phyloP scores from a whole-genome alignment of 2,797 vertebrate genomes.

The Bovichtus diacanthus region DNA sequence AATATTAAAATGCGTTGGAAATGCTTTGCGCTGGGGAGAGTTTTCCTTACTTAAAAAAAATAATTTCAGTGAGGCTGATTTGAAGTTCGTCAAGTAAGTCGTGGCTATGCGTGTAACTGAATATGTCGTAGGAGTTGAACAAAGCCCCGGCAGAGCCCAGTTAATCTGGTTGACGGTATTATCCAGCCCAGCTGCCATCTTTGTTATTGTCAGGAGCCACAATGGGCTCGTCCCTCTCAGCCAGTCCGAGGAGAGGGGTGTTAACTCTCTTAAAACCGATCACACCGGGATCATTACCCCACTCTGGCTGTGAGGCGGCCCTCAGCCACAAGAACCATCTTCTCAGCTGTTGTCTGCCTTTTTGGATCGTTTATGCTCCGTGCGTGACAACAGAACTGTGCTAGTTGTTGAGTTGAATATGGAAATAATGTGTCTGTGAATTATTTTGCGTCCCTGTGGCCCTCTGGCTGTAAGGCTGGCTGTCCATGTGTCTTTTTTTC shows the following conservation, averaged over 20 bases:
- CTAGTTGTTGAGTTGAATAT: neutral
- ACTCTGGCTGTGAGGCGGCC: slow-evolving; percentile 21
- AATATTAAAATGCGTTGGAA: slow-evolving; percentile 7
- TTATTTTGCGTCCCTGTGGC: neutral
- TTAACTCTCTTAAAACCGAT: slow-evolving; percentile 14
- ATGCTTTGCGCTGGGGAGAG: neutral
- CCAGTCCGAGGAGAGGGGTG: slow-evolving; percentile 33
- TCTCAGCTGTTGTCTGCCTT: slow-evolving; percentile 49
- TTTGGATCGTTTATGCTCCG: slow-evolving; percentile 18
- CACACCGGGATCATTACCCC: slow-evolving; percentile 1
- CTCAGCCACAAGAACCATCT: slow-evolving; percentile 11
- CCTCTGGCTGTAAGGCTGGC: neutral
- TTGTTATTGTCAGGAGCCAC: slow-evolving; percentile 52
- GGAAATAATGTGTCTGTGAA: slow-evolving; percentile 4
- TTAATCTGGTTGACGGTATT: slow-evolving; percentile 66
- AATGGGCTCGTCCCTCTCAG: slow-evolving; percentile 29
- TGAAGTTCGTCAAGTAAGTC: neutral
- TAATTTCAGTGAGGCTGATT: neutral
- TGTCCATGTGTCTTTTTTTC: neutral
- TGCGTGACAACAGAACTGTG: neutral
- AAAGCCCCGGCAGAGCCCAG: slow-evolving; percentile 39
- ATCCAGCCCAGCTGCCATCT: slow-evolving; percentile 71
- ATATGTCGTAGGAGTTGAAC: slow-evolving; percentile 39
- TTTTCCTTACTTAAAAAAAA: neutral
- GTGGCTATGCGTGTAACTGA: slow-evolving; percentile 23